Evolutionary conservation across 1,140 invertebrate species (phyloP).

Genomic region (Hirudo medicinalis): DNA sequence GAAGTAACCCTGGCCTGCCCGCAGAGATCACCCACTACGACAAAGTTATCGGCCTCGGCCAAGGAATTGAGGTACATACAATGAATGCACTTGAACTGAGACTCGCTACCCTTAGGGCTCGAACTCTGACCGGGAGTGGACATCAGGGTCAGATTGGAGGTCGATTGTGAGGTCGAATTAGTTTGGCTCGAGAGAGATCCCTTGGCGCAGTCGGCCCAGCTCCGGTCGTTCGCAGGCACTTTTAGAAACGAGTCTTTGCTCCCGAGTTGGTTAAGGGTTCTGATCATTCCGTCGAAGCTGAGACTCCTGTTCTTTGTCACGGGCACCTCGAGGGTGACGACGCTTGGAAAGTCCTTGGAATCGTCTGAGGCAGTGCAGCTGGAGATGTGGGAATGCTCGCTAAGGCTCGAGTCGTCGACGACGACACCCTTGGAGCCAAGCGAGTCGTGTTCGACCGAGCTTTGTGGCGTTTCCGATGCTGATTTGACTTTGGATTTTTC

Average conservation of each 20-base stretch:
- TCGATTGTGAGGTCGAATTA: neutral
- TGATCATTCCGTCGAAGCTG: constrained; percentile 3
- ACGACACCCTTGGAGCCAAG: too few species aligned
- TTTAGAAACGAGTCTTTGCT: neutral
- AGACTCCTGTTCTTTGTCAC: constrained; percentile 2
- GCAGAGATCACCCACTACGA: neutral
- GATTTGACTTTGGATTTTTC: too few species aligned
- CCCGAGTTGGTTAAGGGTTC: neutral
- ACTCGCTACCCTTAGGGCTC: neutral
- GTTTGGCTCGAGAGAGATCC: neutral
- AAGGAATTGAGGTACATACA: constrained; percentile 1
- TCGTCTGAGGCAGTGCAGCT: too few species aligned
- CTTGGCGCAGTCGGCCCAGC: neutral
- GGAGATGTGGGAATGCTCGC: too few species aligned
- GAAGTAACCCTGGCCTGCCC: neutral
- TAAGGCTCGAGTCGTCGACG: too few species aligned
- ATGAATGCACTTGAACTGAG: constrained; percentile 7
- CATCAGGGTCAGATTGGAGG: neutral
- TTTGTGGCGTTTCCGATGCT: too few species aligned
- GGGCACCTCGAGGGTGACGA: too few species aligned
- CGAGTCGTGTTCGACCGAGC: too few species aligned
- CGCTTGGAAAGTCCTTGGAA: too few species aligned
- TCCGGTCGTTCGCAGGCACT: constrained; percentile 1
- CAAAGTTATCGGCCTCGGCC: neutral
- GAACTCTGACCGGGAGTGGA: neutral